A percentile compares a stretch with the other conserved stretches of the same genome.
Evolutionary conservation across 2,797 vertebrate species (phyloP).

Genomic region (Malacoctenus gilli): DNA sequence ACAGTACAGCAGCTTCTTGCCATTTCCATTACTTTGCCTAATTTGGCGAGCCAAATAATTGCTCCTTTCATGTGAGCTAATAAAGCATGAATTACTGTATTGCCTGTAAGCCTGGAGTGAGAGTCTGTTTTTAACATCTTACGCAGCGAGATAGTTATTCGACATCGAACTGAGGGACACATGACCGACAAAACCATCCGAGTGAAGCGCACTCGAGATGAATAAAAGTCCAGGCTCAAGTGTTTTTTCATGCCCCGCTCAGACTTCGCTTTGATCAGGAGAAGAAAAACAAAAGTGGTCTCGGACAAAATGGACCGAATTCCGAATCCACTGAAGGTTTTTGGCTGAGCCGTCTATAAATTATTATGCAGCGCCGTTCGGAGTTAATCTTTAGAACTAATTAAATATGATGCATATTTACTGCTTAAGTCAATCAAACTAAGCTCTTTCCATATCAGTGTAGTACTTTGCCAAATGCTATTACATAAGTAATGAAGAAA

Average conservation of each 20-base stretch:
- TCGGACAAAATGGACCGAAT: slow-evolving; percentile 21
- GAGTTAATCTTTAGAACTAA: slow-evolving; percentile 67
- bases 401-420: slow-evolving; percentile 59
- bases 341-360: slow-evolving; percentile 31
- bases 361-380: slow-evolving; percentile 54
- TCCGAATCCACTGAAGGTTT: slow-evolving; percentile 41
- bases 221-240: background rate
- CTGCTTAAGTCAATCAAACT: slow-evolving; percentile 50
- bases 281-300: slow-evolving; percentile 27
- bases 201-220: slow-evolving; percentile 1
- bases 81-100: slow-evolving; percentile 26
- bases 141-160: slow-evolving; percentile 11
- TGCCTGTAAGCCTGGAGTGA: slow-evolving; percentile 9
- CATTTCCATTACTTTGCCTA: slow-evolving; percentile 26
- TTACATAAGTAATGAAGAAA: slow-evolving; percentile 54
- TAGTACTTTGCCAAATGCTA: slow-evolving; percentile 54
- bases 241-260: slow-evolving; percentile 23
- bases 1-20: slow-evolving; percentile 4
- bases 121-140: slow-evolving; percentile 23
- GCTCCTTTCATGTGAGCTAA: slow-evolving; percentile 26
- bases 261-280: slow-evolving; percentile 30
- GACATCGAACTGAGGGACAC: slow-evolving; percentile 4
- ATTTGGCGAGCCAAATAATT: slow-evolving; percentile 40
- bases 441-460: slow-evolving; percentile 48
- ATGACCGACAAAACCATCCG: background rate